Evolutionary conservation across 35 echinoderm and acorn worm genomes (phyloP), one percentile per base, ranked within the genome.

Genomic region (Holothuria glaberrima): DNA sequence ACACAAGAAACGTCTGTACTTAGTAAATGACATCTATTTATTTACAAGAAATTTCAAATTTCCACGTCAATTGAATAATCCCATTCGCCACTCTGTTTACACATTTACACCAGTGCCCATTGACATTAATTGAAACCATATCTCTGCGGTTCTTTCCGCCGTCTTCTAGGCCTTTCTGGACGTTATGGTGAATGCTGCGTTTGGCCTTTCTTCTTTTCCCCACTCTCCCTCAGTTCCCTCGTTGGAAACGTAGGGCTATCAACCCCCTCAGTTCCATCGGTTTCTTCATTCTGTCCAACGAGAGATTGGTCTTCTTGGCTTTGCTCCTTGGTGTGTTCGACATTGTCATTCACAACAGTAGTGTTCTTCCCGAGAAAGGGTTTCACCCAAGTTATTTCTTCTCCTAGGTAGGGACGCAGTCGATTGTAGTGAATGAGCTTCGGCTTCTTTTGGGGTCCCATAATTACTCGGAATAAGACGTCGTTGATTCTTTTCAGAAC

Each of bases 401-500:
- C 87, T 14, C 48, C 87, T 54, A n/a, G 41, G 25, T 88, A 88
- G 44, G 21, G 44, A 26, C 29, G 25, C 65, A 88, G 3, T 54
- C 63, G 30, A 21, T 88, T 71, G 12, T 21, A 7, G 19, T 88
- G 61, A 5, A 88, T 17, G 34, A 71, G 9, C 68, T 88, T 88
- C 38, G 84, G 41, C 65, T 87, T 68, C 59, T 41, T 68, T 9
- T 46, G 59, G 22, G 20, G 35, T 19, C 59, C 60, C 27, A 68
- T 24, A 4, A 38, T 68, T 27, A 74, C 68, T 68, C 66, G 16
- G 30, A 71, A 88, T 21, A 88, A 44, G 12, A 88, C 25, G 29
- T 88, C 67, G 41, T 74, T 88, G 1, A 88, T 88, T 9, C 68
- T 71, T 36, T 88, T 73, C 1, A 88, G 19, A 36, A 88, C 48